Evolutionary conservation across 2,888 invertebrate species (phyloP).

Genomic region (Xestia sexstrigata): DNA sequence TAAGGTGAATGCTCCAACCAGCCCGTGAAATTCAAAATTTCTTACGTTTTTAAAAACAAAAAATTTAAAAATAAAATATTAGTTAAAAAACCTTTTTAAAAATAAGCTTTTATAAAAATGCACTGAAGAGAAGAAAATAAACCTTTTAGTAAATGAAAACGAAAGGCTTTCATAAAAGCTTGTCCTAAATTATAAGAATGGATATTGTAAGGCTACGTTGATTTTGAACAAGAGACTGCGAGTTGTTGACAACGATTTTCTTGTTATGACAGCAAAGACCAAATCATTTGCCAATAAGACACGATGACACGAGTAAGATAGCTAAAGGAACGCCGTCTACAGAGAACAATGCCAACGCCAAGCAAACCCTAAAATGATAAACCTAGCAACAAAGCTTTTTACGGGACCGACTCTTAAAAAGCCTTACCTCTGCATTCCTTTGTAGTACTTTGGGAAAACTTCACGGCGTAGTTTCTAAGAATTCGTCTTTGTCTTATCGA

Average conservation of each 20-base stretch:
- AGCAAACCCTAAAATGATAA: neutral
- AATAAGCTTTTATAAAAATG: too few species aligned
- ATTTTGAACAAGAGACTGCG: constrained; percentile 18
- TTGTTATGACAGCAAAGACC: constrained; percentile 14
- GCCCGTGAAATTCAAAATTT: too few species aligned
- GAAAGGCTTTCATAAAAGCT: too few species aligned
- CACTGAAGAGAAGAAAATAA: too few species aligned
- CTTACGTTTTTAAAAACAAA: too few species aligned
- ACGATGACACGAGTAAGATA: neutral
- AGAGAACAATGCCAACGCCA: constrained; percentile 9
- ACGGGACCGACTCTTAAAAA: neutral
- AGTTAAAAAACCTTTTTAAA: too few species aligned
- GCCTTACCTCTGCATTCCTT: constrained; percentile 9
- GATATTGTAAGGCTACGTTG: constrained; percentile 13
- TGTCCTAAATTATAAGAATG: constrained; percentile 3
- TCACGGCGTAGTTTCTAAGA: constrained; percentile 14
- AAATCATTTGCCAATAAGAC: neutral
- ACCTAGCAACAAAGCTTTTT: neutral
- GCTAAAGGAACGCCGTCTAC: neutral
- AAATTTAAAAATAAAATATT: too few species aligned
- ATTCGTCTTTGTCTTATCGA: constrained; percentile 20
- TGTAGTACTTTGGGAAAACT: constrained; percentile 17
- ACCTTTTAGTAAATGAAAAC: too few species aligned
- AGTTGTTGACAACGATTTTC: neutral
- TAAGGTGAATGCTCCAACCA: too few species aligned